Evolutionary conservation across 2,888 invertebrate genomes (phyloP).

Genomic region (Tholera decimalis): DNA sequence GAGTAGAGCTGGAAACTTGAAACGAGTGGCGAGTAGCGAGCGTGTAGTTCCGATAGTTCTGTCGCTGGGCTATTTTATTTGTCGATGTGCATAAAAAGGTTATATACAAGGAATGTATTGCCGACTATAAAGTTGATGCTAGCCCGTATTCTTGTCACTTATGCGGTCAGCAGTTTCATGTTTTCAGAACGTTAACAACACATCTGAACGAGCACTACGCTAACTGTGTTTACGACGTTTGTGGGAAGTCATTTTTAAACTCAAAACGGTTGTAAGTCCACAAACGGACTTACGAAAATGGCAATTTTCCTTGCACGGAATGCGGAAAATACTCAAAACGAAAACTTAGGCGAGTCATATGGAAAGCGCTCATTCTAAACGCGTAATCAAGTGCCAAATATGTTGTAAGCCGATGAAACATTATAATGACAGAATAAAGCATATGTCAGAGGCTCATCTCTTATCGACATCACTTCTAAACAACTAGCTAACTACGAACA

Average conservation of each 20-base stretch:
- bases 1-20: too few species aligned
- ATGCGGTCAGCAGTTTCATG: conserved; percentile 81
- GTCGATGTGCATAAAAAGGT: conserved; percentile 75
- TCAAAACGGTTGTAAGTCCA: conserved; percentile 88
- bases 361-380: conserved; percentile 82
- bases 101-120: conserved; percentile 84
- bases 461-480: too few species aligned
- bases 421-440: conserved; percentile 85
- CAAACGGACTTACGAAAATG: conserved; percentile 86
- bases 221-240: conserved; percentile 88
- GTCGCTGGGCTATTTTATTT: too few species aligned
- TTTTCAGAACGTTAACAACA: conserved; percentile 82
- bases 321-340: conserved; percentile 82
- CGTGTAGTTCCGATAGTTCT: too few species aligned
- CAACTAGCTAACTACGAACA: too few species aligned
- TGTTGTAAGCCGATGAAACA: conserved; percentile 86
- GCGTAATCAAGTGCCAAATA: conserved; percentile 82
- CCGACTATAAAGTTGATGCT: conserved; percentile 82
- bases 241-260: conserved; percentile 88
- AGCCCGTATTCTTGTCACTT: conserved; percentile 83
- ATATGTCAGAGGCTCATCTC: conserved; percentile 85
- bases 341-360: conserved; percentile 83
- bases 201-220: conserved; percentile 89
- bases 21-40: too few species aligned
- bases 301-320: conserved; percentile 77